phyloP scores from a whole-genome alignment of 1,140 invertebrate species.

The Anthonomus grandis region DNA sequence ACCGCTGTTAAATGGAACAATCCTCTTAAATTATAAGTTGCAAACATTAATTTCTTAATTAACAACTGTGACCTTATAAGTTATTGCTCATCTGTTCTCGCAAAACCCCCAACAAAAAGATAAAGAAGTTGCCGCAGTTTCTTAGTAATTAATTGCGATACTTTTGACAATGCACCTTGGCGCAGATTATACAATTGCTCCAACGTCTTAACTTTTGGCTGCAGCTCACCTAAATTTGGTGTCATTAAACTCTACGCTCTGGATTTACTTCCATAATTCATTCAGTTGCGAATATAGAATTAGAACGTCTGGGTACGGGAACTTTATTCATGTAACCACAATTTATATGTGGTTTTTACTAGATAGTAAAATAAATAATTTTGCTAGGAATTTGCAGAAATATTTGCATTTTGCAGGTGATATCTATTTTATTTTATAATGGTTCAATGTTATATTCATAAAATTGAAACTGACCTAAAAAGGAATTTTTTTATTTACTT shows the following conservation, averaged over 20 bases:
- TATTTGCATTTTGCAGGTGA: too few species aligned
- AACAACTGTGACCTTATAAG: constrained; percentile 48
- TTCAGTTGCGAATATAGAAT: too few species aligned
- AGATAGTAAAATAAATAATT: too few species aligned
- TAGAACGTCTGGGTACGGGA: too few species aligned
- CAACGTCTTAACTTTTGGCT: constrained; percentile 15
- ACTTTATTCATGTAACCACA: too few species aligned
- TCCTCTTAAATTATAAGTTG: constrained; percentile 46
- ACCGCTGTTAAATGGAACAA: constrained; percentile 41
- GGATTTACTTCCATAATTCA: too few species aligned
- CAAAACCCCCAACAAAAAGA: constrained; percentile 41
- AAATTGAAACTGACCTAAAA: too few species aligned
- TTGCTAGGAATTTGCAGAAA: too few species aligned
- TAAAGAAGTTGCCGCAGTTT: constrained; percentile 38
- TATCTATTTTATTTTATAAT: too few species aligned
- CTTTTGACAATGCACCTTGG: constrained; percentile 45
- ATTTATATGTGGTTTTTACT: too few species aligned
- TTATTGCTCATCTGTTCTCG: constrained; percentile 47
- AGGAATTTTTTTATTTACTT: too few species aligned
- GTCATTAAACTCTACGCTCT: neutral
- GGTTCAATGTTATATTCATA: too few species aligned
- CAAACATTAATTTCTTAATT: constrained; percentile 49
- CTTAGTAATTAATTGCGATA: constrained; percentile 47
- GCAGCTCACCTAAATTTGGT: constrained; percentile 3
- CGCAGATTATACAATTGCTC: constrained; percentile 40